These are phyloP conservation scores for Drosophila recens DNA, from an alignment of 2,888 invertebrate species.

Conservation along the genomic window DNA sequence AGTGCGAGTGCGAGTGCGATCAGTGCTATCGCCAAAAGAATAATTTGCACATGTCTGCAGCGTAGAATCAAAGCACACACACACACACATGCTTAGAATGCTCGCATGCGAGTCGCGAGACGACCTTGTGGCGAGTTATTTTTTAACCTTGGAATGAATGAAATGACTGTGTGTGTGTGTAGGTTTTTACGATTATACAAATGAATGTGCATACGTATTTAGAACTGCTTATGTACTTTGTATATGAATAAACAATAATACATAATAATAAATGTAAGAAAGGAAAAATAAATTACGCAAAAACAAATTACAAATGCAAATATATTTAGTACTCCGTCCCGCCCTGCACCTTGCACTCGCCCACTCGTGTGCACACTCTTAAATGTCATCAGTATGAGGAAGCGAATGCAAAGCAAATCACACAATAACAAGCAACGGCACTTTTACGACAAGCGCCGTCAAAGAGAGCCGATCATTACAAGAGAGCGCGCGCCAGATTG, in stretches of 20 bases:
- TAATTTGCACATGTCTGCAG: slow-evolving; percentile 67
- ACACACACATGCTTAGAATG: slow-evolving; percentile 37
- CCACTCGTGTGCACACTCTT: slow-evolving; percentile 6
- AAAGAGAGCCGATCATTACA: slow-evolving; percentile 28
- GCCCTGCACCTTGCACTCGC: not conserved
- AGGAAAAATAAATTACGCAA: slow-evolving; percentile 44
- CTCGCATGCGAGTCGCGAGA: slow-evolving; percentile 63
- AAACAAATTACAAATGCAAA: slow-evolving; percentile 12
- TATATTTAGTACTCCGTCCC: slow-evolving; percentile 1
- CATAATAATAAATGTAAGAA: slow-evolving; percentile 54
- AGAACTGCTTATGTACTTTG: slow-evolving; percentile 20
- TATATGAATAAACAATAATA: slow-evolving; percentile 66
- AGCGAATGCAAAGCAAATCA: slow-evolving; percentile 37
- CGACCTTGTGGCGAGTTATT: slow-evolving; percentile 85
- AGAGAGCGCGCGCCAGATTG: not conserved
- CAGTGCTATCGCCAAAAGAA: slow-evolving; percentile 44
- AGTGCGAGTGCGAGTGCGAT: slow-evolving; percentile 20
- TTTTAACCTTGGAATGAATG: slow-evolving; percentile 84
- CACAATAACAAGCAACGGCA: slow-evolving; percentile 39
- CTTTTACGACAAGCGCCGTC: slow-evolving; percentile 51
- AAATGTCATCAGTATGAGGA: slow-evolving; percentile 59
- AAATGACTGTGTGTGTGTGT: slow-evolving; percentile 47
- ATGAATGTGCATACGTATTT: slow-evolving; percentile 16
- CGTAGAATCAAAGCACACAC: slow-evolving; percentile 46
- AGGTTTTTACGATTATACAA: slow-evolving; percentile 36